Evolutionary conservation across 2,888 invertebrate genomes (phyloP).

Genomic region (Acanthosepion lycidas): DNA sequence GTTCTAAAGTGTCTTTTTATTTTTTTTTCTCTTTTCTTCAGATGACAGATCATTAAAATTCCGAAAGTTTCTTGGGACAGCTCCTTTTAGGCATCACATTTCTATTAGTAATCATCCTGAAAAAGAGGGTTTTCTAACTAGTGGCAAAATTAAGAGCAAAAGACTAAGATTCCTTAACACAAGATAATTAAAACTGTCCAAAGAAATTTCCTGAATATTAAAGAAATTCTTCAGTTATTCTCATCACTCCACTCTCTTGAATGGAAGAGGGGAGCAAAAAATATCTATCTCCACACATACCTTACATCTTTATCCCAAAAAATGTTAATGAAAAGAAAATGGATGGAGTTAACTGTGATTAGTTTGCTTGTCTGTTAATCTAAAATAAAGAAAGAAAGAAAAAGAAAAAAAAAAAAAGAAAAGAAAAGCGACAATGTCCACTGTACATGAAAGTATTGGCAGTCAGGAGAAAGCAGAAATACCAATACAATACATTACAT

Average conservation of each 20-base stretch:
- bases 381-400: not conserved
- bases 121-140: not conserved
- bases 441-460: not conserved
- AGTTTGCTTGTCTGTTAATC: not conserved
- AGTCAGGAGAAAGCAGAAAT: not conserved
- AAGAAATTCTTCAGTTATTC: not conserved
- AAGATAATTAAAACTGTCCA: not conserved
- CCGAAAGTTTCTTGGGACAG: not conserved
- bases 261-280: too few species aligned
- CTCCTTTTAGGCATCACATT: not conserved
- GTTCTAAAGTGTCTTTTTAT: not conserved
- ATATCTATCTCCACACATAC: constrained; percentile 36
- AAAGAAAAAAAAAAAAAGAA: not conserved
- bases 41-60: not conserved
- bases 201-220: not conserved
- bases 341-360: constrained; percentile 42
- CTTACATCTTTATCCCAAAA: constrained; percentile 43
- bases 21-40: not conserved
- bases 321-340: constrained; percentile 46
- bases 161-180: not conserved
- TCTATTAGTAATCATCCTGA: not conserved
- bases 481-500: not conserved
- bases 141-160: not conserved
- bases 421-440: not conserved
- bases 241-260: not conserved